These are phyloP conservation scores for Drosophila arizonae DNA, from an alignment of 1,140 invertebrate genomes.

Conservation along the genomic window DNA sequence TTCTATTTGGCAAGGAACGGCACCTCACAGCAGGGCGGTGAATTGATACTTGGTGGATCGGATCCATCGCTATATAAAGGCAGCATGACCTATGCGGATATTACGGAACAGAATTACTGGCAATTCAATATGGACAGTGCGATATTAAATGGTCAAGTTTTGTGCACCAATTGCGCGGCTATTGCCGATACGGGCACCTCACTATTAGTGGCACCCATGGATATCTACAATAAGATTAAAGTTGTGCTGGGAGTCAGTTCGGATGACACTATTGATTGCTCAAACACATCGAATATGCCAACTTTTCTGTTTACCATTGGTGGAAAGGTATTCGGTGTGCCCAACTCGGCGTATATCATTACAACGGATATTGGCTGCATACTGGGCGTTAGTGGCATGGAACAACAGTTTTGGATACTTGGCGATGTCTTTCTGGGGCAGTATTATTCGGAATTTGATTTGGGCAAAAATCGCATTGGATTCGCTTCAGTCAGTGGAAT, in stretches of 20 bases:
- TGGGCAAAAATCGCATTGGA: constrained; percentile 87
- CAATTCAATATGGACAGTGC: constrained; percentile 54
- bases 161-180: constrained; percentile 85
- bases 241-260: background rate
- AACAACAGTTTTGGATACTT: constrained; percentile 51
- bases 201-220: constrained; percentile 86
- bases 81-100: constrained; percentile 49
- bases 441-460: constrained; percentile 88
- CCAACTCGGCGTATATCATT: constrained; percentile 30
- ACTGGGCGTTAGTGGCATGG: constrained; percentile 18
- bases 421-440: constrained; percentile 87
- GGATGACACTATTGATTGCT: constrained; percentile 8
- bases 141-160: constrained; percentile 13
- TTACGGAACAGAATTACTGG: constrained; percentile 62
- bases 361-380: background rate
- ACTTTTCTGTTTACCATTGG: constrained; percentile 43
- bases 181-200: constrained; percentile 91
- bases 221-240: constrained; percentile 81
- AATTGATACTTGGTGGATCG: constrained; percentile 62
- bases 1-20: constrained; percentile 88
- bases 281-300: constrained; percentile 5
- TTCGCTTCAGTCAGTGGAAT: constrained; percentile 68
- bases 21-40: constrained; percentile 27
- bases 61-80: constrained; percentile 38
- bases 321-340: constrained; percentile 38